phyloP scores from a whole-genome alignment of 1,140 invertebrate genomes.

The Hypsibius dujardini region DNA sequence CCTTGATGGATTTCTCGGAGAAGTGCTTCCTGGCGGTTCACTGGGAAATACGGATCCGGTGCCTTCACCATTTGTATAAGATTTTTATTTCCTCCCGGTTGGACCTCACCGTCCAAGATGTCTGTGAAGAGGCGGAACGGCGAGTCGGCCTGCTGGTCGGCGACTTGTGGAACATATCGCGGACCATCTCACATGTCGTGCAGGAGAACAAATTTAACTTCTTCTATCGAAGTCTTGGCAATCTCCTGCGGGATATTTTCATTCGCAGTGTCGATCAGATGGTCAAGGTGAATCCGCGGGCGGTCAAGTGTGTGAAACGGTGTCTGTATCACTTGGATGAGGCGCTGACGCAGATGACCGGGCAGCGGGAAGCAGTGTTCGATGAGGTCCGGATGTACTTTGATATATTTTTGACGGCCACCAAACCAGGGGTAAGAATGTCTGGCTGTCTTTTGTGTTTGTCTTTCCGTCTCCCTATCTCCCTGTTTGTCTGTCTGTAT shows the following conservation, averaged over 20 bases:
- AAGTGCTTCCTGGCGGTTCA: slow-evolving; percentile 13
- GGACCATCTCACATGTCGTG: slow-evolving; percentile 6
- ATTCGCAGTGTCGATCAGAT: slow-evolving; percentile 16
- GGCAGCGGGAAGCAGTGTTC: background rate
- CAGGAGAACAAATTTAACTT: slow-evolving; percentile 12
- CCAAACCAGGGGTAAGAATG: slow-evolving; percentile 10
- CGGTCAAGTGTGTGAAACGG: slow-evolving; percentile 4
- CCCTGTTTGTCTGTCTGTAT: background rate
- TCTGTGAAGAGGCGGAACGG: slow-evolving; percentile 7
- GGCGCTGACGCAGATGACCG: background rate
- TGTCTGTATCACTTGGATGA: slow-evolving; percentile 11
- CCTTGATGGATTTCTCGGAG: slow-evolving; percentile 12
- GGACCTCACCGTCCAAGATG: background rate
- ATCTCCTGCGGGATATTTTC: slow-evolving; percentile 4
- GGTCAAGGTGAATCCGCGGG: background rate
- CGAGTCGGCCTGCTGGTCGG: background rate
- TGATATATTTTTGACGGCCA: slow-evolving; percentile 1
- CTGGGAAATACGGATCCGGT: slow-evolving; percentile 13
- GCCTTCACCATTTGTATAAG: background rate
- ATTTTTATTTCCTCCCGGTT: background rate
- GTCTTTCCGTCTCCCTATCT: background rate
- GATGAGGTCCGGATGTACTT: slow-evolving; percentile 2
- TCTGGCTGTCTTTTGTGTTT: background rate
- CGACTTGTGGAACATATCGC: background rate
- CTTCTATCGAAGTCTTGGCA: background rate